Percentiles rank a stretch among this genome's conserved stretches.
These are phyloP conservation scores for Hozukius guyotensis DNA, from an alignment of 2,797 vertebrate genomes.

Conservation along the genomic window DNA sequence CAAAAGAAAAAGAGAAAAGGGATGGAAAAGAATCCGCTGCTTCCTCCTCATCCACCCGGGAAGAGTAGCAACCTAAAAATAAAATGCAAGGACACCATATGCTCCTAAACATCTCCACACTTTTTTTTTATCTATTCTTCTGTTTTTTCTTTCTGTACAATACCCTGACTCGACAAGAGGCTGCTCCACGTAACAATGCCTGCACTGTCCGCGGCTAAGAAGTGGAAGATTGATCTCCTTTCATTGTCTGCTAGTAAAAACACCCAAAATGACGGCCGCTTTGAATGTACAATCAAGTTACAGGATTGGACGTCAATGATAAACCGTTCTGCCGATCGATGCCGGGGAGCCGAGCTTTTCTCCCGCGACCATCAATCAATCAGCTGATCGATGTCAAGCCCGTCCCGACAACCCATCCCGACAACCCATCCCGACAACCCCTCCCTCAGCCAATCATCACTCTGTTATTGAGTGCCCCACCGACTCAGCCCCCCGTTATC, in stretches of 20 bases:
- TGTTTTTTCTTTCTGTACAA: not conserved
- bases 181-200: not conserved
- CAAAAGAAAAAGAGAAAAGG: slow-evolving; percentile 21
- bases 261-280: slow-evolving; percentile 13
- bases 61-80: slow-evolving; percentile 72
- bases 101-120: slow-evolving; percentile 31
- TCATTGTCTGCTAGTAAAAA: slow-evolving; percentile 16
- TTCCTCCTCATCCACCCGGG: slow-evolving; percentile 65
- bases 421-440: not conserved
- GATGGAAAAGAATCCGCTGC: slow-evolving; percentile 39
- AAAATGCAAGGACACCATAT: slow-evolving; percentile 76
- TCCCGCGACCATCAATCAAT: slow-evolving; percentile 49
- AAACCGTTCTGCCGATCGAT: slow-evolving; percentile 41
- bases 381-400: slow-evolving; percentile 36
- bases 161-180: not conserved
- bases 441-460: slow-evolving; percentile 20
- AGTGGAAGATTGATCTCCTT: slow-evolving; percentile 25
- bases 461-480: slow-evolving; percentile 26
- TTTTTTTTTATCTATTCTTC: not conserved
- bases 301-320: slow-evolving; percentile 37
- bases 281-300: slow-evolving; percentile 27
- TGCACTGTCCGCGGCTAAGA: not conserved
- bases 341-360: slow-evolving; percentile 17
- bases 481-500: not conserved
- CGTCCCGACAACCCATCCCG: not conserved